phyloP scores from a whole-genome alignment of 1,140 invertebrate genomes.

The Hylaeus anthracinus region DNA sequence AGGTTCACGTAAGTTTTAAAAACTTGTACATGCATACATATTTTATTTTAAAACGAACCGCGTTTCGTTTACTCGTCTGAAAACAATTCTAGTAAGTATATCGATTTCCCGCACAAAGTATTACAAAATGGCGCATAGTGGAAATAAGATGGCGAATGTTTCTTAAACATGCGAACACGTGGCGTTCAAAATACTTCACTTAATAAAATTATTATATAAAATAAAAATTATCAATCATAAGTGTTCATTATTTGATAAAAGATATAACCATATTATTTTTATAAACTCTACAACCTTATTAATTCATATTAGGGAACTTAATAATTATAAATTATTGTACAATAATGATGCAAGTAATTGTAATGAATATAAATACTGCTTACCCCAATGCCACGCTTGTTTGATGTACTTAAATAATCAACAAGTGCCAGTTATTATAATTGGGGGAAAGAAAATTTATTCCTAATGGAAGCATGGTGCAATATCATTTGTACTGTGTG shows the following conservation, averaged over 20 bases:
- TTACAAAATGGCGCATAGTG: constrained; percentile 31
- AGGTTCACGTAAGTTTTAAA: not conserved
- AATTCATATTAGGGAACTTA: too few species aligned
- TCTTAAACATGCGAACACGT: not conserved
- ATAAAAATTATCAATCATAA: not conserved
- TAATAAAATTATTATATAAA: not conserved
- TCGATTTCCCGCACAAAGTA: constrained; percentile 6
- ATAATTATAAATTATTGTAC: too few species aligned
- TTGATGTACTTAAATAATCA: constrained; percentile 58
- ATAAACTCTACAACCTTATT: too few species aligned
- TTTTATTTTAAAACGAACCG: not conserved
- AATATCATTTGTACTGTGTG: constrained; percentile 66
- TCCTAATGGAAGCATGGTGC: constrained; percentile 76
- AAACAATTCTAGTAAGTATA: not conserved
- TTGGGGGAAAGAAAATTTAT: constrained; percentile 71
- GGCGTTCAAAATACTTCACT: not conserved
- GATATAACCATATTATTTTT: not conserved
- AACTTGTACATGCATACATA: not conserved
- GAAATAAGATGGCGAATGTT: constrained; percentile 17
- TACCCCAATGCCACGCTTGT: constrained; percentile 76
- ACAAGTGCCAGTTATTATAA: constrained; percentile 71
- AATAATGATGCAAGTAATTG: too few species aligned
- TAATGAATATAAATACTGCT: not conserved
- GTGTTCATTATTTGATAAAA: not conserved
- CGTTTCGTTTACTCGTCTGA: not conserved